Evolutionary conservation across 2,888 invertebrate genomes (phyloP), one percentile per base, ranked within the genome.

Genomic region (Phaedon cochleariae): DNA sequence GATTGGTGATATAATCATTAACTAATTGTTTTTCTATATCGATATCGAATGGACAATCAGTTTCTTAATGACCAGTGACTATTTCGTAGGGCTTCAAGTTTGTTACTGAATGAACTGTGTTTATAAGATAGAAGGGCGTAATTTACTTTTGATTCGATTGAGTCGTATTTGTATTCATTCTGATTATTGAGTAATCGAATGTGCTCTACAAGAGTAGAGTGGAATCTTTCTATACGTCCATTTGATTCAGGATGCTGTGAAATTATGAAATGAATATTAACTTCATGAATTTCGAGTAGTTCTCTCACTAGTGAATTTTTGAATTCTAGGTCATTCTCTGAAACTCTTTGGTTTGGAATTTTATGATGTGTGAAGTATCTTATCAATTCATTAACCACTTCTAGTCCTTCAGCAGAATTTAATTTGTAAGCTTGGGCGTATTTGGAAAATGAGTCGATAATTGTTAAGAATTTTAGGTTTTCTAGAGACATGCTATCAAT

Each of bases 381-480:
- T 29, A 74, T 59, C 15, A 74, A 18, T 17, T 62, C 72, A 29
- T 67, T 68, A 4, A 55, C 57, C 5, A 51, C 66, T 64, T 73
- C 69, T 9, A 69, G 53, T 12, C 67, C 54, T 37, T 46, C 9
- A 17, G 18, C 3, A 20, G 15, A 46, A 20, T 46, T 10, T 17
- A 46, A 10, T 20, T 46, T 57, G n/a, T 69, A 69, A 1, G 71
- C 70, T 61, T 70, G 64, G 15, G 62, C 64, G 45, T 69, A 66
- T 69, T 71, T 73, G n/a, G 73, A 71, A 37, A 72, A 71, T 21
- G 65, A 57, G 51, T 74, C 73, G 21, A 70, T 62, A 9, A 73
- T 69, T 1, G 71, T 73, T 18, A 71, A 45, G 48, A 72, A 72
- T 12, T 67, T 60, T 41, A 48, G 41, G 9, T 55, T 65, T 17